phyloP scores from a whole-genome alignment of 2,888 invertebrate species.

The Halictus quadricinctus region DNA sequence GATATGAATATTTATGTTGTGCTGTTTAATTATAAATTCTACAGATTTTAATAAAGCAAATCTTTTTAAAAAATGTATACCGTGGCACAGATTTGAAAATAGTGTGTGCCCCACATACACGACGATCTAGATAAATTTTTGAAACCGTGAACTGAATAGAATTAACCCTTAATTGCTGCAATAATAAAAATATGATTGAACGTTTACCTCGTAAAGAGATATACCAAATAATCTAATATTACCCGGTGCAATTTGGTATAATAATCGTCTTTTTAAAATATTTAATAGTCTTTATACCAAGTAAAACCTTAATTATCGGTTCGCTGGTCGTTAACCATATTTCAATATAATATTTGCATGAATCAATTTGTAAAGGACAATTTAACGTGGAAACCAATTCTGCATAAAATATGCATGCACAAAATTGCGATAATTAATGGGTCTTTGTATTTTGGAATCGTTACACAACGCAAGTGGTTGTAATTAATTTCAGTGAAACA shows the following conservation, averaged over 20 bases:
- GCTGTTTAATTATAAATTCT: too few species aligned
- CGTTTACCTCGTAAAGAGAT: neutral
- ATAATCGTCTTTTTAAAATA: neutral
- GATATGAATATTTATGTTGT: too few species aligned
- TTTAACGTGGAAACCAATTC: neutral
- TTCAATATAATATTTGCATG: conserved; percentile 4
- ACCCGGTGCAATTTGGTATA: neutral
- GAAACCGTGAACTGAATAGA: too few species aligned
- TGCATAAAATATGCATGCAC: neutral
- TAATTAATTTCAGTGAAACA: neutral
- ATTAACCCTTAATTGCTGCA: too few species aligned
- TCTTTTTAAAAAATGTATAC: too few species aligned
- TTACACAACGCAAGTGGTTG: neutral
- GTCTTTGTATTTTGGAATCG: neutral
- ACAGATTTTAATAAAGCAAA: too few species aligned
- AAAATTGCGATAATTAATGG: neutral
- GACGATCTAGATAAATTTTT: too few species aligned
- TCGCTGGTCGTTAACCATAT: neutral
- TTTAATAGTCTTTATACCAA: neutral
- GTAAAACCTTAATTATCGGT: neutral
- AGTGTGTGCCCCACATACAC: too few species aligned
- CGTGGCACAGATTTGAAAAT: too few species aligned
- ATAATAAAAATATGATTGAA: neutral
- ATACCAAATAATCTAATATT: neutral
- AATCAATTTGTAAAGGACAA: neutral